Conservation (phyloP, 2,888 invertebrate species). For the Bombylius discolor region DNA sequence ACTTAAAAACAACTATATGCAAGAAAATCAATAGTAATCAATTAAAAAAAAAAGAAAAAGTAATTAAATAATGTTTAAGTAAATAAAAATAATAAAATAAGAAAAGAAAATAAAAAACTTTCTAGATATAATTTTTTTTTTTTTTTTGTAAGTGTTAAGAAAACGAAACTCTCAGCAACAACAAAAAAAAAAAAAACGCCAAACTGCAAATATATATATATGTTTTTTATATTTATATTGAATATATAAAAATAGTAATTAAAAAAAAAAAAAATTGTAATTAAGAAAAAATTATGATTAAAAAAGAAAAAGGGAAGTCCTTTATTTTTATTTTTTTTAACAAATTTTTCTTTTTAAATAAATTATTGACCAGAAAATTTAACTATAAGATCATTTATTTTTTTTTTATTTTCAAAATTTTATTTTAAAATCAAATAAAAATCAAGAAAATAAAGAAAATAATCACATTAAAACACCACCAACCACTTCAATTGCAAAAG, state of each 20-base stretch:
- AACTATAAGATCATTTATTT: no score
- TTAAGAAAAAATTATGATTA: no score
- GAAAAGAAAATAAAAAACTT: conserved; percentile 3
- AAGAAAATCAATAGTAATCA: conserved; percentile 6
- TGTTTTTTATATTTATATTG: neutral
- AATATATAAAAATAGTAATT: neutral
- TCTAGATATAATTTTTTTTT: no score
- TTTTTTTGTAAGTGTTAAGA: conserved; percentile 11
- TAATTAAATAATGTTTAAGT: conserved; percentile 4
- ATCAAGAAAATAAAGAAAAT: conserved; percentile 1
- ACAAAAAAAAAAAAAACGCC: conserved; percentile 16
- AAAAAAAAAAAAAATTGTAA: no score
- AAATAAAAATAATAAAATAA: conserved; percentile 8
- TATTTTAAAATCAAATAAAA: conserved; percentile 4
- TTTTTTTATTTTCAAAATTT: neutral
- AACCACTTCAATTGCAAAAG: conserved; percentile 7
- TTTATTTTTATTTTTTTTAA: no score
- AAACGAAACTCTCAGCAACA: conserved; percentile 17
- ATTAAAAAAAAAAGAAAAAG: neutral
- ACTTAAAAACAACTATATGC: conserved; percentile 2
- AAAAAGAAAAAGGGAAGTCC: no score
- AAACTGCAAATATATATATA: conserved; percentile 11
- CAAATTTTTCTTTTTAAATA: no score
- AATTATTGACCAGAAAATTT: no score
- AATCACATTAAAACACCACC: no score